Conservation (phyloP, 2,797 vertebrate species). For the Xerus rutilus region DNA sequence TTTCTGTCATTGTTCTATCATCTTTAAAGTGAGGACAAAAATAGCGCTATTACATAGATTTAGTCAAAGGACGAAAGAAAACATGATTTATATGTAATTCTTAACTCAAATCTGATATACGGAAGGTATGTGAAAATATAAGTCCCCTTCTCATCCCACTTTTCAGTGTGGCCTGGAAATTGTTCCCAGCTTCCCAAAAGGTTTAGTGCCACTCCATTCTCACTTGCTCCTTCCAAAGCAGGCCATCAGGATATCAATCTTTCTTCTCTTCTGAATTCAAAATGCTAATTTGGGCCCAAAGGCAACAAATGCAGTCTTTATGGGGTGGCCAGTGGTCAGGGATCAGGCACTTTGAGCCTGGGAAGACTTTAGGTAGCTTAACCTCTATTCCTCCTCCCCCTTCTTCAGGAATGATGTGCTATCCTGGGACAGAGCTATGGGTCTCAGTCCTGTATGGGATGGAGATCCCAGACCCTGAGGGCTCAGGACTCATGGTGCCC, state of each 20-base stretch:
- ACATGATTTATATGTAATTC: not conserved
- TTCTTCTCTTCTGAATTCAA: slow-evolving; percentile 42
- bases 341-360: not conserved
- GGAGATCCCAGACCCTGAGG: slow-evolving; percentile 94
- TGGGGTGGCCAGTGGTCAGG: not conserved
- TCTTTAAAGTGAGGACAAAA: slow-evolving; percentile 53
- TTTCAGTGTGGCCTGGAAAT: not conserved
- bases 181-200: not conserved
- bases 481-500: slow-evolving; percentile 92
- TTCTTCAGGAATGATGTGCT: slow-evolving; percentile 89
- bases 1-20: not conserved
- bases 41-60: not conserved
- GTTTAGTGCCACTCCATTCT: not conserved
- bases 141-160: not conserved
- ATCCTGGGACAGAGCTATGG: slow-evolving; percentile 88
- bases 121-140: not conserved
- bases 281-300: not conserved
- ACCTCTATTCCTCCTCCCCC: not conserved
- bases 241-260: not conserved
- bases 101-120: not conserved
- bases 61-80: not conserved
- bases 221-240: not conserved
- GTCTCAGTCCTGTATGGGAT: slow-evolving; percentile 92
- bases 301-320: not conserved
- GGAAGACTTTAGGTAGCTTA: not conserved